Conservation (phyloP, 2,797 vertebrate species). For the Triplophysa yarkandensis region DNA sequence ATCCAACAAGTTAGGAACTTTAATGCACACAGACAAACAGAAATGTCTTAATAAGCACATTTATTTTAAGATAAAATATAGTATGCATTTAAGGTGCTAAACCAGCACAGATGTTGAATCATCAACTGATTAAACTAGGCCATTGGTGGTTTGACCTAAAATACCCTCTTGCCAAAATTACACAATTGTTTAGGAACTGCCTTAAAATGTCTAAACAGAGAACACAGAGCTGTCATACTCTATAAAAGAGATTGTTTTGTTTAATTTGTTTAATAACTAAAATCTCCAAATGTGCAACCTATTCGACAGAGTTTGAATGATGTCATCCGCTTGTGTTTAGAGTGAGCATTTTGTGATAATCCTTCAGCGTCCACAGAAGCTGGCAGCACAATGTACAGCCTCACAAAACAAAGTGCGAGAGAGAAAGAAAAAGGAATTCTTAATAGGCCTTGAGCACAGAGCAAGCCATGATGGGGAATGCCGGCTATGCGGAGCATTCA, state of each 20-base stretch:
- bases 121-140: not conserved
- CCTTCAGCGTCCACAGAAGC: slow-evolving; percentile 45
- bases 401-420: slow-evolving; percentile 67
- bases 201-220: not conserved
- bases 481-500: slow-evolving; percentile 91
- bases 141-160: not conserved
- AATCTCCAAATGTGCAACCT: not conserved
- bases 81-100: not conserved
- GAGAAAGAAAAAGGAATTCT: slow-evolving; percentile 80
- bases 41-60: not conserved
- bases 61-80: not conserved
- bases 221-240: not conserved
- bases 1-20: too few species aligned
- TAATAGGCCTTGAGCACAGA: slow-evolving; percentile 78
- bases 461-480: slow-evolving; percentile 86
- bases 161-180: not conserved
- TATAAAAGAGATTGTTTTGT: not conserved
- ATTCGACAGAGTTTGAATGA: slow-evolving; percentile 33
- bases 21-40: too few species aligned
- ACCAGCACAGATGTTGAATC: not conserved
- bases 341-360: slow-evolving; percentile 40
- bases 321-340: slow-evolving; percentile 41
- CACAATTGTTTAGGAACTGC: too few species aligned
- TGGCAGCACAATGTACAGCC: slow-evolving; percentile 54
- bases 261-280: not conserved